Percentiles rank a stretch among this genome's conserved stretches.
phyloP scores from a whole-genome alignment of 1,140 invertebrate genomes.

The Melitaea cinxia region DNA sequence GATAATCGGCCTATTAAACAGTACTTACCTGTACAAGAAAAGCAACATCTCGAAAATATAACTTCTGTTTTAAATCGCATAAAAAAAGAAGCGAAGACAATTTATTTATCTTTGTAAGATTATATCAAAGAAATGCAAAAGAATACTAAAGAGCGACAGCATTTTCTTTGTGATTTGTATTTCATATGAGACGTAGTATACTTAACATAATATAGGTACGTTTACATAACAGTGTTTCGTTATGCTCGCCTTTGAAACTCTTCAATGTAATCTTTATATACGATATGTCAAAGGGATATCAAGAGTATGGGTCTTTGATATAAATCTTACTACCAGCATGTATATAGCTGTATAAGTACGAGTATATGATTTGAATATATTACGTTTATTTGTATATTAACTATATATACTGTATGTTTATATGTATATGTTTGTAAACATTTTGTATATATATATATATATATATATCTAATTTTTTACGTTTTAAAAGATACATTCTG shows the following conservation, averaged over 20 bases:
- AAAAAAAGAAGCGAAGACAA: background rate
- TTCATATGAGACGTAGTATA: background rate
- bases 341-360: too few relatives aligned
- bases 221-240: background rate
- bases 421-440: too few relatives aligned
- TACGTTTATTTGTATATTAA: too few relatives aligned
- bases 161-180: background rate
- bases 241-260: slow-evolving; percentile 1
- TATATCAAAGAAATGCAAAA: background rate
- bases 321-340: background rate
- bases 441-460: too few relatives aligned
- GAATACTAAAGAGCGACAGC: background rate
- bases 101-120: background rate
- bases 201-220: background rate
- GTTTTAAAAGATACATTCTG: too few relatives aligned
- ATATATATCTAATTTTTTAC: too few relatives aligned
- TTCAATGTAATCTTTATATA: slow-evolving; percentile 2
- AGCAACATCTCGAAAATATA: too few relatives aligned
- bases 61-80: too few relatives aligned
- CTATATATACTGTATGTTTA: too few relatives aligned
- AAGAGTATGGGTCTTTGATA: background rate
- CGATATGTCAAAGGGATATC: background rate
- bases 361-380: too few relatives aligned
- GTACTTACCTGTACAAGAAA: too few relatives aligned
- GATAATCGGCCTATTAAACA: too few relatives aligned